These are phyloP conservation scores for Gymnogyps californianus DNA, from an alignment of 2,113 vertebrate species.

Conservation along the genomic window DNA sequence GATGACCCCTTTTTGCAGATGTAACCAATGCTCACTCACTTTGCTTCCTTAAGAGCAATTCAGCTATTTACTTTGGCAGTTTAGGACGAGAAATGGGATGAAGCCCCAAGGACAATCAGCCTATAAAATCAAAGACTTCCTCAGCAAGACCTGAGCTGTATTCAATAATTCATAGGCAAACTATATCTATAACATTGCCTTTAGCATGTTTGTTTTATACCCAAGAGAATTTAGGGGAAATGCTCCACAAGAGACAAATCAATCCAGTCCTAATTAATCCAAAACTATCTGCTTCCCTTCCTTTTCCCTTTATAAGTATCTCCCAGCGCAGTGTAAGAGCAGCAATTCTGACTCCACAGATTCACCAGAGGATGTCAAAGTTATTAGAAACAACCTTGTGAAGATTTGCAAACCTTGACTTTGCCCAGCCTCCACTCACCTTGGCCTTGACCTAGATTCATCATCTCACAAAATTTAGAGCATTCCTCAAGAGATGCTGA, in stretches of 20 bases:
- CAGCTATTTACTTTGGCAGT: not conserved
- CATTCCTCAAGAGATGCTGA: not conserved
- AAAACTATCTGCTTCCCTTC: not conserved
- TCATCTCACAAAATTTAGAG: not conserved
- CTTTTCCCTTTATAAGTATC: not conserved
- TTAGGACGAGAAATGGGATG: not conserved
- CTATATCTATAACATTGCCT: not conserved
- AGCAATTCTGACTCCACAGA: not conserved
- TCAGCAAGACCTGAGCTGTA: not conserved
- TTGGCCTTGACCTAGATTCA: conserved; percentile 5
- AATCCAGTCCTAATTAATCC: not conserved
- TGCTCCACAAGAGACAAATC: not conserved
- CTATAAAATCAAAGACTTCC: not conserved
- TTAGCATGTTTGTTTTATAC: not conserved
- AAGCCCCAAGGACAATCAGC: not conserved
- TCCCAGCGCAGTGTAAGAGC: not conserved
- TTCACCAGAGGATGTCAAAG: not conserved
- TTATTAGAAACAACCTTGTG: not conserved
- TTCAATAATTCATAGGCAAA: not conserved
- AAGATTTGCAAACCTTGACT: not conserved
- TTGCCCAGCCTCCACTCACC: not conserved
- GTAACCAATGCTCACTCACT: not conserved
- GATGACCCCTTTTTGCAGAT: not conserved
- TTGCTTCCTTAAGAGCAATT: not conserved
- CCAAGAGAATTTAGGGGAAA: not conserved